Conservation (phyloP, 2,113 vertebrate species). For the Phyllopteryx taeniolatus region DNA sequence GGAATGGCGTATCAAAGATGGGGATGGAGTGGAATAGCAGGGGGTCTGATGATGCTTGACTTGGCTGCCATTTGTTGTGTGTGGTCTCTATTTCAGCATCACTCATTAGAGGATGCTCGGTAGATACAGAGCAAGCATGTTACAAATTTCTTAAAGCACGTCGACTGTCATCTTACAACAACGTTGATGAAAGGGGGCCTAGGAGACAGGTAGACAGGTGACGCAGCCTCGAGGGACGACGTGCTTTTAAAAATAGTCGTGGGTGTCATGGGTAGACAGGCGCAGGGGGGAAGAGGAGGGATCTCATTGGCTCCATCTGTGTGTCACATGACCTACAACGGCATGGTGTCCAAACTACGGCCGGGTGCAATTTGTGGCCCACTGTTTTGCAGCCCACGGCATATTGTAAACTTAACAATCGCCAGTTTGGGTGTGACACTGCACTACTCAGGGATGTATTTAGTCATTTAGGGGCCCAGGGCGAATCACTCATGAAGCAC, state of each 20-base stretch:
- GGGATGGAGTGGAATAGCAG: conserved; percentile 16
- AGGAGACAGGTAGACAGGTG: conserved; percentile 52
- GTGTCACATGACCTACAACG: conserved; percentile 47
- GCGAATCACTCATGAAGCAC: neutral
- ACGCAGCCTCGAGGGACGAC: conserved; percentile 10
- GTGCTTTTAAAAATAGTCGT: conserved; percentile 57
- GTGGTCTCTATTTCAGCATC: neutral
- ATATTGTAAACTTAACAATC: neutral
- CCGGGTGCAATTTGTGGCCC: no score
- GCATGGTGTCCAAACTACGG: no score
- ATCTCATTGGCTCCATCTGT: conserved; percentile 32
- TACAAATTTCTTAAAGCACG: conserved; percentile 7
- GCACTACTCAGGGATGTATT: neutral
- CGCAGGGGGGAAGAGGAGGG: neutral
- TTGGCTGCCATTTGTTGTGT: neutral
- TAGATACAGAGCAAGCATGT: conserved; percentile 7
- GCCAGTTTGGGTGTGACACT: neutral
- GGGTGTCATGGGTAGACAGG: conserved; percentile 45
- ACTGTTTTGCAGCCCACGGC: no score
- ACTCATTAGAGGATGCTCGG: neutral
- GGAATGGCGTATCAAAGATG: conserved; percentile 21
- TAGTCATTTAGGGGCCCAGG: neutral
- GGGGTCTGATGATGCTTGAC: conserved; percentile 5
- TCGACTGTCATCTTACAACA: conserved; percentile 27
- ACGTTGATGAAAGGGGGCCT: conserved; percentile 45